Evolutionary conservation across 1,140 invertebrate genomes (phyloP).

Genomic region (Pinna nobilis): DNA sequence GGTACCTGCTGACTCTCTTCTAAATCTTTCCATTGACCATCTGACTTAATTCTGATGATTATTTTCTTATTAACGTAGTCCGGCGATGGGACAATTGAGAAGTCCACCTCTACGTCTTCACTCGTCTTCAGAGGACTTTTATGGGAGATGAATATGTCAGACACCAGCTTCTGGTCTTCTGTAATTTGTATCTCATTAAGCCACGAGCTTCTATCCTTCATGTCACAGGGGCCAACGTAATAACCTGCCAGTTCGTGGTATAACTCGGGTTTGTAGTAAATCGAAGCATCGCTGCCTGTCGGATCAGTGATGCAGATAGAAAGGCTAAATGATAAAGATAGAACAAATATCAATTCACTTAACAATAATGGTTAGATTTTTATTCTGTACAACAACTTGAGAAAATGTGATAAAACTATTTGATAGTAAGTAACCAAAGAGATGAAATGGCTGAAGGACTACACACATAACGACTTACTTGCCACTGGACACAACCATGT

Average conservation of each 20-base stretch:
- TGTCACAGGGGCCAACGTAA: slow-evolving; percentile 34
- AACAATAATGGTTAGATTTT: no score
- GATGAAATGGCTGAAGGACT: no score
- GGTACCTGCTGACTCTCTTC: slow-evolving; percentile 34
- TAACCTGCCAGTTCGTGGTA: slow-evolving; percentile 29
- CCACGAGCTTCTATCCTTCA: slow-evolving; percentile 36
- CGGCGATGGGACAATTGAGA: slow-evolving; percentile 19
- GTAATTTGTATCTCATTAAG: slow-evolving; percentile 28
- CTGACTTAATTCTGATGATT: slow-evolving; percentile 25
- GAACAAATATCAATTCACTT: neutral
- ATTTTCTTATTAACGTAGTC: slow-evolving; percentile 9
- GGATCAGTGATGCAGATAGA: slow-evolving; percentile 12
- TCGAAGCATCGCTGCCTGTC: slow-evolving; percentile 18
- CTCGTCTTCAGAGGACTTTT: slow-evolving; percentile 31
- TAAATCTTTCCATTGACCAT: slow-evolving; percentile 26
- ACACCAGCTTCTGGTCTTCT: slow-evolving; percentile 26
- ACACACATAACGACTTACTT: no score
- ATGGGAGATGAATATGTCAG: slow-evolving; percentile 32
- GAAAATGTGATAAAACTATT: no score
- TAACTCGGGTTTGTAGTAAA: slow-evolving; percentile 39
- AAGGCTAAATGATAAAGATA: neutral
- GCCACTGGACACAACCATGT: no score
- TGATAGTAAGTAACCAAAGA: no score
- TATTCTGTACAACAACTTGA: no score
- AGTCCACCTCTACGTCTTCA: slow-evolving; percentile 31